Evolutionary conservation across 1,140 invertebrate genomes (phyloP), one percentile per base, ranked within the genome.

Genomic region (Wasmannia auropunctata): DNA sequence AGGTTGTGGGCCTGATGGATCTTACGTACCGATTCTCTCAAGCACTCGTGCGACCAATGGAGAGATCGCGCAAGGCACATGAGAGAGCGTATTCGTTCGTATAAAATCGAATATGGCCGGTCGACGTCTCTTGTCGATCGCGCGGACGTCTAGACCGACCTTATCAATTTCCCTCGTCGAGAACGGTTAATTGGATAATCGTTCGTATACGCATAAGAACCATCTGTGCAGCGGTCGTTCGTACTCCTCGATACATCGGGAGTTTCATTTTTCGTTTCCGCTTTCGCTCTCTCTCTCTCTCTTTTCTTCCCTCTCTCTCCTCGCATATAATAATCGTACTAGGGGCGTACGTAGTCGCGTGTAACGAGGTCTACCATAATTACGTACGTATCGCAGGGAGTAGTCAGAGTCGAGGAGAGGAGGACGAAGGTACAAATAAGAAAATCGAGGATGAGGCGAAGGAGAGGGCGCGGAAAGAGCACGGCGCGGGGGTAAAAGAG

Each of bases 111-210:
- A 46, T 37, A 49, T 46, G n/a, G 10, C 43, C 22, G 14, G n/a
- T 34, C 43, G 3, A 34, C 28, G 37, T 74, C 7, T 40, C 28
- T 7, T 14, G 40, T 96, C 11, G 60, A 10, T 43, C 10, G 28
- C 25, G 65, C 14, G 65, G 14, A 19, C 40, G 43, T 28, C 54
- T 76, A 89, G 51, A 79, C 43, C 65, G 75, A 85, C 69, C 81
- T 90, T 90, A 90, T 90, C 81, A 90, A 90, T 90, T 90, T 86
- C 25, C 58, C 43, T n/a, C 40, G 70, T 46, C 49, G 62, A 19
- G 51, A 65, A 88, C 79, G 70, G 80, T 88, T 88, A 91, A 91
- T 91, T 91, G 90, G 89, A 91, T 91, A 91, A 91, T 91, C 37
- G 60, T 62, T 80, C 37, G 60, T 81, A 67, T 22, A 28, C 46